Conservation (phyloP, 2,797 vertebrate genomes). For the Acestrorhynchus altus region DNA sequence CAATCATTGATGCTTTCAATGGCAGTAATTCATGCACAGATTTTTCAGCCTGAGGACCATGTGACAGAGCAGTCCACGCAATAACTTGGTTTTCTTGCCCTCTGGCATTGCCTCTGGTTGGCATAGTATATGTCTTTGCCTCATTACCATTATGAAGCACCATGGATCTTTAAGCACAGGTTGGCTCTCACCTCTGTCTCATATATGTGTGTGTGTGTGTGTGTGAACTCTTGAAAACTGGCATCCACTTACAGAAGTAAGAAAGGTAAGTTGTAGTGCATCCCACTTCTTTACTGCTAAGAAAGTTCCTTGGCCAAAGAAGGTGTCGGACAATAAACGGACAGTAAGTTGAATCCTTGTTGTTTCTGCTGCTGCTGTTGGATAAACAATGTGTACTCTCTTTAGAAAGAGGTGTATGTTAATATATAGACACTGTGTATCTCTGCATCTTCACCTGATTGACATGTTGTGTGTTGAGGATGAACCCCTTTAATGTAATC, state of each 20-base stretch:
- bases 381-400: background rate
- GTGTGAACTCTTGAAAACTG: constrained; percentile 43
- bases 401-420: background rate
- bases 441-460: background rate
- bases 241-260: constrained; percentile 29
- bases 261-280: constrained; percentile 29
- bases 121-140: background rate
- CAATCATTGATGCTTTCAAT: background rate
- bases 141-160: constrained; percentile 58
- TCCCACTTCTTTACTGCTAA: constrained; percentile 17
- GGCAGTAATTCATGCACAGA: background rate
- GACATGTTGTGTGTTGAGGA: background rate
- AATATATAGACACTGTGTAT: background rate
- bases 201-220: constrained; percentile 30
- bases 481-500: background rate
- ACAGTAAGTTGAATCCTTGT: constrained; percentile 40
- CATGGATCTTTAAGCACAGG: constrained; percentile 48
- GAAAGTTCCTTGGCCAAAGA: constrained; percentile 23
- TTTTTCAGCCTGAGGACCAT: background rate
- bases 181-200: constrained; percentile 51
- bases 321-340: constrained; percentile 1
- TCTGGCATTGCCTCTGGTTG: background rate
- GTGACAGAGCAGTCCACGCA: background rate
- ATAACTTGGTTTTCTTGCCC: background rate
- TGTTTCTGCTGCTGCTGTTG: background rate